Conservation (phyloP, 2,888 invertebrate species). For the Seira musarum region DNA sequence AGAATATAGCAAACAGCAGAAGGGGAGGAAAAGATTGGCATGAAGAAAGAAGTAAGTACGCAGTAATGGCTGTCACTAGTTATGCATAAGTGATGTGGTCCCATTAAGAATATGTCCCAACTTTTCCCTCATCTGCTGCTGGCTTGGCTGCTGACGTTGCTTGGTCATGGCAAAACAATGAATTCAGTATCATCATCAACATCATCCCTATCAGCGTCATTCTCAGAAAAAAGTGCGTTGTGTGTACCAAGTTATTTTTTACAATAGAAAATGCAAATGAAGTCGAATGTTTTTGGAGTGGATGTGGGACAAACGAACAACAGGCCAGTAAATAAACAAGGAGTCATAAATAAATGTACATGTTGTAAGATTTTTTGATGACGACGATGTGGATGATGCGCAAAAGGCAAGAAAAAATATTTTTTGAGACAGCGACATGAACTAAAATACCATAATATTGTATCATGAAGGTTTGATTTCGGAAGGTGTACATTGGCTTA, state of each 20-base stretch:
- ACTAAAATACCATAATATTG: too few species aligned
- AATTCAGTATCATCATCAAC: too few species aligned
- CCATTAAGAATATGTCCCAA: slow-evolving; percentile 26
- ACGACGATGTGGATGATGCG: slow-evolving; percentile 17
- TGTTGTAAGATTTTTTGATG: background rate
- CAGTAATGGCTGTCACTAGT: slow-evolving; percentile 24
- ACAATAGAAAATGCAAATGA: slow-evolving; percentile 26
- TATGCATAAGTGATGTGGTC: slow-evolving; percentile 34
- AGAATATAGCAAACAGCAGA: background rate
- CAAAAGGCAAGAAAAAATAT: slow-evolving; percentile 11
- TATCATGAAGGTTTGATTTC: too few species aligned
- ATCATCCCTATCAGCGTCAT: too few species aligned
- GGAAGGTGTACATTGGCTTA: too few species aligned
- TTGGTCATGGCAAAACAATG: slow-evolving; percentile 11
- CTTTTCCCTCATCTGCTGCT: slow-evolving; percentile 9
- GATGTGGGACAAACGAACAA: slow-evolving; percentile 40
- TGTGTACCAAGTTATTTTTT: background rate
- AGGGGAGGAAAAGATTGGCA: slow-evolving; percentile 19
- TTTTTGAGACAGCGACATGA: too few species aligned
- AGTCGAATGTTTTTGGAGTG: slow-evolving; percentile 17
- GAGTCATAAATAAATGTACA: slow-evolving; percentile 16
- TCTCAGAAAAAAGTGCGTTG: slow-evolving; percentile 15
- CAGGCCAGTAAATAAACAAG: slow-evolving; percentile 8
- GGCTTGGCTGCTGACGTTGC: background rate
- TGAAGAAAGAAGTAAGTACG: slow-evolving; percentile 24